These are phyloP conservation scores for Tadarida brasiliensis DNA, from an alignment of 2,797 vertebrate species.

Conservation along the genomic window DNA sequence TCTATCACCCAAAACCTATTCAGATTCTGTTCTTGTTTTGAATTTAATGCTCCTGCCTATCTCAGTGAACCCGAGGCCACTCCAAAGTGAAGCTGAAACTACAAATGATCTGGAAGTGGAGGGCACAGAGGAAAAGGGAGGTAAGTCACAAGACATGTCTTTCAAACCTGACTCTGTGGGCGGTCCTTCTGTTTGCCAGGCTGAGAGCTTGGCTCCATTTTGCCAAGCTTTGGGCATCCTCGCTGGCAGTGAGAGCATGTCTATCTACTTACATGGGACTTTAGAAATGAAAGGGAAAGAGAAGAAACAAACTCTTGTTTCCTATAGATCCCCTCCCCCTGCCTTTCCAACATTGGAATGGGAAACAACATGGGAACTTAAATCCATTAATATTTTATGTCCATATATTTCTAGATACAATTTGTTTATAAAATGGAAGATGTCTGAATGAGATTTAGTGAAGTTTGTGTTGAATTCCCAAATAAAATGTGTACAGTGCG, in stretches of 20 bases:
- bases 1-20: slow-evolving; percentile 69
- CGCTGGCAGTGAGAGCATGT: not conserved
- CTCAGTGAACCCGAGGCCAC: slow-evolving; percentile 68
- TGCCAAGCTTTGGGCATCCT: not conserved
- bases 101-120: slow-evolving; percentile 52
- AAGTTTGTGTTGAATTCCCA: slow-evolving; percentile 6
- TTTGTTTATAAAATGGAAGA: slow-evolving; percentile 45
- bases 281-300: slow-evolving; percentile 13
- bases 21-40: slow-evolving; percentile 70
- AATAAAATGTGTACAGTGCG: not conserved
- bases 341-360: not conserved
- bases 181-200: not conserved
- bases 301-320: not conserved
- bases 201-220: not conserved
- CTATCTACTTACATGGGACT: not conserved
- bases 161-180: slow-evolving; percentile 19
- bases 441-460: not conserved
- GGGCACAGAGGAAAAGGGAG: not conserved
- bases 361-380: not conserved
- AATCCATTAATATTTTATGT: not conserved
- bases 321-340: not conserved
- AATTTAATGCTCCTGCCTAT: slow-evolving; percentile 78
- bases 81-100: slow-evolving; percentile 62
- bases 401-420: slow-evolving; percentile 21
- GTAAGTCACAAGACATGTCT: not conserved